Base-by-base conservation (phyloP, 2,888 invertebrate genomes). In the Orthosia gothica region DNA sequence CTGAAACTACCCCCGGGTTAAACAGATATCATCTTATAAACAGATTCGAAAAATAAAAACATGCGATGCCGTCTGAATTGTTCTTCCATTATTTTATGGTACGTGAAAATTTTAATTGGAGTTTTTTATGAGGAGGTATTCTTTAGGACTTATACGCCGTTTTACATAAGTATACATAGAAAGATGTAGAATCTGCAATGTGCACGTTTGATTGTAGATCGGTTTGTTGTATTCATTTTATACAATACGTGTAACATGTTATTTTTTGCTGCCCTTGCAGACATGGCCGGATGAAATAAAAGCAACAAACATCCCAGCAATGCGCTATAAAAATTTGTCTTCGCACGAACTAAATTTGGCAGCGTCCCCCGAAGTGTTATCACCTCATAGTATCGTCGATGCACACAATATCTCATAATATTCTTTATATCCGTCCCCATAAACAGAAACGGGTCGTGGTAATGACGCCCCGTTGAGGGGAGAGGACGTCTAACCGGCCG, bases 351-450 rank as follows among this genome's bases (percentile, higher is more conserved):
- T 91, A 94, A 94, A 94, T 93, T 94, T 93, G 91, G 91, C 90
- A 86, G 87, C 79, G 86, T 87, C 91, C 89, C 93, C 87, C 86
- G 85, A 92, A 94, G 93, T 92, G 94, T 94, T 96, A 95, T 95
- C 95, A 95, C 95, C 95, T 95, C 93, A 92, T 95, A 91, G 92
- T 92, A 94, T 94, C 91, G 92, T 91, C 93, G 91, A 94, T 93
- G 91, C 93, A 91, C 92, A 94, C 94, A 93, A 96, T 95, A 95
- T 96, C 95, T 95, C 95, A 95, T 95, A 95, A 96, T 95, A 95
- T 96, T 95, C 96, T 96, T 96, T 96, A 96, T 96, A 94, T 93
- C 92, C 94, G 91, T 93, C 92, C 94, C 94, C 94, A 96, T 96
- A 96, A 96, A 96, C 95, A 95, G 91, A 94, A 95, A 94, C 95